These are phyloP conservation scores for Linnaemya tessellans DNA, from an alignment of 2,888 invertebrate genomes.

Conservation along the genomic window DNA sequence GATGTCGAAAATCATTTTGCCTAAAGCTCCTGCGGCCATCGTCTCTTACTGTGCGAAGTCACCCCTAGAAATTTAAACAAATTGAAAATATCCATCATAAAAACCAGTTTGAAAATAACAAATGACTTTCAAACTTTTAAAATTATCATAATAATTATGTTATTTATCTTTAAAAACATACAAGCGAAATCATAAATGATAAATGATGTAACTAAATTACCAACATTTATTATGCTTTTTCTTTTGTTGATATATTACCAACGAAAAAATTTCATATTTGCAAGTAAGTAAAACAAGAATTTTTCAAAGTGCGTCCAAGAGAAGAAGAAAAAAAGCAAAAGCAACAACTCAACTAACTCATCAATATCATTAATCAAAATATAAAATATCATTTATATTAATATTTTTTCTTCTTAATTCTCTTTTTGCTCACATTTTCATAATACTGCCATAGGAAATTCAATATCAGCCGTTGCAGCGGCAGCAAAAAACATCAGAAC, in stretches of 20 bases:
- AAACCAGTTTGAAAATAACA: slow-evolving; percentile 16
- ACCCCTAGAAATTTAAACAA: background rate
- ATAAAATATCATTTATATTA: slow-evolving; percentile 82
- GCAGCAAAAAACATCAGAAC: slow-evolving; percentile 50
- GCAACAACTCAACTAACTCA: slow-evolving; percentile 78
- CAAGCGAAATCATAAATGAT: slow-evolving; percentile 62
- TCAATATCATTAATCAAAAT: slow-evolving; percentile 81
- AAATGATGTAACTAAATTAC: slow-evolving; percentile 56
- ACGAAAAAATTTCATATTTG: background rate
- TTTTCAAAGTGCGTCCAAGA: slow-evolving; percentile 22
- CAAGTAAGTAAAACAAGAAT: slow-evolving; percentile 23
- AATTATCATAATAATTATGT: slow-evolving; percentile 64
- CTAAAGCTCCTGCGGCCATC: background rate
- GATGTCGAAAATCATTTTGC: too few species aligned
- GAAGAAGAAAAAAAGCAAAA: slow-evolving; percentile 7
- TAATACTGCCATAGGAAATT: slow-evolving; percentile 75
- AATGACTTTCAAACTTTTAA: slow-evolving; percentile 26
- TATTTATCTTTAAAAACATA: slow-evolving; percentile 55
- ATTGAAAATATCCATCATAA: slow-evolving; percentile 1
- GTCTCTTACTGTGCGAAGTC: background rate
- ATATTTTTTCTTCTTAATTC: slow-evolving; percentile 76
- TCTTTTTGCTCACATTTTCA: background rate
- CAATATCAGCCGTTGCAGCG: slow-evolving; percentile 74
- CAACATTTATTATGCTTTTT: slow-evolving; percentile 33
- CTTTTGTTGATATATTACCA: slow-evolving; percentile 24